Evolutionary conservation across 1,140 invertebrate species (phyloP).

Genomic region (Drosophila asahinai): DNA sequence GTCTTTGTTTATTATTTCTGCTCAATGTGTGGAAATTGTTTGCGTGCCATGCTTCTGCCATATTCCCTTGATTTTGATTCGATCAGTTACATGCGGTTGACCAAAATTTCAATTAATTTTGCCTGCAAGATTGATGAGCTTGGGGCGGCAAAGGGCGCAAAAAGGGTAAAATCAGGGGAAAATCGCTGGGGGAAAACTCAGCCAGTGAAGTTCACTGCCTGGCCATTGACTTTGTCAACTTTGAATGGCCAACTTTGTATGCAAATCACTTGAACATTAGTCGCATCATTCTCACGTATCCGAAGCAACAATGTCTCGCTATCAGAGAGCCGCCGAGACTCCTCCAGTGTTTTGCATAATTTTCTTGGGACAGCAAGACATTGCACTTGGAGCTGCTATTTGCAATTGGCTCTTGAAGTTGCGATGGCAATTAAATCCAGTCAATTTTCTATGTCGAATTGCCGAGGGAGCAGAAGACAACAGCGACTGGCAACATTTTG

Average conservation of each 20-base stretch:
- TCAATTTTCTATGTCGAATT: constrained; percentile 65
- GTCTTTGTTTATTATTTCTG: constrained; percentile 74
- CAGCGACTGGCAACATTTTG: constrained; percentile 49
- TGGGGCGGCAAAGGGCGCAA: not conserved
- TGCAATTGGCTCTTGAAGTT: constrained; percentile 35
- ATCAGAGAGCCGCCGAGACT: not conserved
- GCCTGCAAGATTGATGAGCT: constrained; percentile 47
- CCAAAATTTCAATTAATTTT: constrained; percentile 64
- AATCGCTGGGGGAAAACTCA: not conserved
- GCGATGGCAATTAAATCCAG: constrained; percentile 72
- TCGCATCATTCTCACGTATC: constrained; percentile 59
- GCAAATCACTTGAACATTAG: constrained; percentile 70
- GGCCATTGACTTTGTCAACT: constrained; percentile 62
- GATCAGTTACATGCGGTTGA: constrained; percentile 58
- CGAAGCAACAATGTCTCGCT: constrained; percentile 16
- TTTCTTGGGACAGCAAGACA: constrained; percentile 44
- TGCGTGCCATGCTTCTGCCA: constrained; percentile 54
- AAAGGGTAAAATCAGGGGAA: constrained; percentile 4
- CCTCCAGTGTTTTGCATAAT: constrained; percentile 65
- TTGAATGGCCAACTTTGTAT: constrained; percentile 57
- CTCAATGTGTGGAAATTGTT: constrained; percentile 81
- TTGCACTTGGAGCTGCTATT: constrained; percentile 58
- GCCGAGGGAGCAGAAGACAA: constrained; percentile 27
- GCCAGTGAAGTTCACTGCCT: constrained; percentile 50
- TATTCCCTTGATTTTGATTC: constrained; percentile 43